These are phyloP conservation scores for Rambutsinella grinnellia DNA, from an alignment of 2,888 invertebrate genomes.

Conservation along the genomic window DNA sequence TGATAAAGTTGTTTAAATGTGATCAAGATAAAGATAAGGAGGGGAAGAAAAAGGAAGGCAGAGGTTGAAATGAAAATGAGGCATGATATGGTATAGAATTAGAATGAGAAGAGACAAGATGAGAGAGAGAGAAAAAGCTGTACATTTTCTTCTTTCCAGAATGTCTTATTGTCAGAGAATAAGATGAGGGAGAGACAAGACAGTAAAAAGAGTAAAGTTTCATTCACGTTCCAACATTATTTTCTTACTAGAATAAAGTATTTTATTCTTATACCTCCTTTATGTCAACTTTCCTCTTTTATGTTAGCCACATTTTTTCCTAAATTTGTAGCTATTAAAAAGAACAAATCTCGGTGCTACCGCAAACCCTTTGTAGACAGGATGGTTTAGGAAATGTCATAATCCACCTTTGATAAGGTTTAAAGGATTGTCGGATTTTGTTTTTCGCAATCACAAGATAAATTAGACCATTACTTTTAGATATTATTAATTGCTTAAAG, in stretches of 20 bases:
- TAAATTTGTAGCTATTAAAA: background rate
- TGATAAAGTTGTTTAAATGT: conserved; percentile 54
- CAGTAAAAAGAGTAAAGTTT: conserved; percentile 24
- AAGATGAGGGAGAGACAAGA: conserved; percentile 11
- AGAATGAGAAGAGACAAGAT: conserved; percentile 2
- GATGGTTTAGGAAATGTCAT: background rate
- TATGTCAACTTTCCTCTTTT: too few species aligned
- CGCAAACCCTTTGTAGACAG: background rate
- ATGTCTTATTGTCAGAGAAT: conserved; percentile 11
- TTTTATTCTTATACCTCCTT: too few species aligned
- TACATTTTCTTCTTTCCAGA: conserved; percentile 13
- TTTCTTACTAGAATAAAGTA: too few species aligned
- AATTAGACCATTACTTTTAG: too few species aligned
- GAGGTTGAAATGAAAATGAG: conserved; percentile 47
- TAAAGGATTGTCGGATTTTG: too few species aligned
- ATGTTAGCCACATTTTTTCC: too few species aligned
- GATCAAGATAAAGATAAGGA: conserved; percentile 47
- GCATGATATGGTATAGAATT: conserved; percentile 8
- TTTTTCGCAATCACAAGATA: too few species aligned
- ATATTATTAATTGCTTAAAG: too few species aligned
- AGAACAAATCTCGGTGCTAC: background rate
- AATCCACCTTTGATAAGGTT: too few species aligned
- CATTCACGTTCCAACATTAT: background rate
- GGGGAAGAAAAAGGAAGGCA: conserved; percentile 22
- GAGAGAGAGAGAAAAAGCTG: conserved; percentile 14